Base-by-base conservation (phyloP, 2,888 invertebrate genomes). In the Sphaeridia pumilis region DNA sequence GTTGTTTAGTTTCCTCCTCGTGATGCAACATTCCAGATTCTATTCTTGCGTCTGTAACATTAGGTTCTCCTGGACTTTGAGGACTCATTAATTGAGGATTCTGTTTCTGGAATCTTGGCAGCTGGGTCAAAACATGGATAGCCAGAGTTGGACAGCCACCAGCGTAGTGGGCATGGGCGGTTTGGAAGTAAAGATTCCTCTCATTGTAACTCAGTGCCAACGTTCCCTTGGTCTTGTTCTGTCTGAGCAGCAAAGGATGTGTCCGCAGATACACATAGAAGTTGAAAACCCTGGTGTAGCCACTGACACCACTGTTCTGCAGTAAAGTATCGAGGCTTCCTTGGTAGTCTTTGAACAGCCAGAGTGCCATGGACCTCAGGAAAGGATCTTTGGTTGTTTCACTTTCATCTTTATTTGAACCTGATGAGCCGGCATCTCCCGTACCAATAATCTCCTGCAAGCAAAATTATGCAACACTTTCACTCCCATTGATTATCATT, bases 131-230 rank as follows among this genome's bases (percentile, higher is more conserved):
- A 21, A 98, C 98, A 73, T 98, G 98, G 1, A 98, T 75, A 0
- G 98, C 97, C 25, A 99, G 74, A 2, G 93, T 88, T 0, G 98
- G 98, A 69, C 98, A 98, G 1, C 98, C 98, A 35, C 90, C 89
- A 46, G 92, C 87, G 71, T 94, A 93, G 73, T 97, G 94, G 0
- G 90, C 89, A 72, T 94, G 93, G 0, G 95, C 95, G 0, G 95
- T 95, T 57, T 89, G 89, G 73, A 98, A 98, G 74, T 95, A 98
- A 27, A 98, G 74, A 46, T 93, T 84, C 17, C 98, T 76, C 70
- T 99, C 98, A 7, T 53, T 53, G 2, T 49, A 21, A 48, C 56
- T 62, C 44, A 65, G 49, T 0, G 60, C 63, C 14, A 58, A 49
- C 12, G 64, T 65, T 17, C 63, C 63, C 41, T 71, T 71, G 1